phyloP scores from a whole-genome alignment of 2,113 vertebrate genomes.

The Ceyx cyanopectus region DNA sequence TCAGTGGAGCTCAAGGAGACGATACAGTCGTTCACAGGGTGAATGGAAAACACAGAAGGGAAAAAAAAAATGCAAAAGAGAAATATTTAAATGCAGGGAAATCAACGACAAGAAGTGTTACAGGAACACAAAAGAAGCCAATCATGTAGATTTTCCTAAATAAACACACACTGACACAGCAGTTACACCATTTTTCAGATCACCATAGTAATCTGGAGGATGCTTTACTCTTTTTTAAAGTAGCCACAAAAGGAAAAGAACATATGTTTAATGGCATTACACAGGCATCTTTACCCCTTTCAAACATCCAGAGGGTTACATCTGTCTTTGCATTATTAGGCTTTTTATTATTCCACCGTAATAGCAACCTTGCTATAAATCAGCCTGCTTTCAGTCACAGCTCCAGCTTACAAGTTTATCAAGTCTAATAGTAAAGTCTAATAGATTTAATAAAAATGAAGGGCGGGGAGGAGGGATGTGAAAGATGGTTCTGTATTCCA shows the following conservation, averaged over 20 bases:
- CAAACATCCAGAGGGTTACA: neutral
- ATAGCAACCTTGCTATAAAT: neutral
- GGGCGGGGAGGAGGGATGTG: neutral
- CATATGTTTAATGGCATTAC: neutral
- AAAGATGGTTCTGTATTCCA: neutral
- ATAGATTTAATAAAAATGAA: neutral
- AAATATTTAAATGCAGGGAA: neutral
- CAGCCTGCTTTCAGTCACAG: neutral
- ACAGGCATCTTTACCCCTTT: neutral
- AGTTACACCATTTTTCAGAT: neutral
- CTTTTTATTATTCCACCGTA: slow-evolving; percentile 2
- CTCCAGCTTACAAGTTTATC: neutral
- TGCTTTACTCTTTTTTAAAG: neutral
- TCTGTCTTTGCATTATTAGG: neutral
- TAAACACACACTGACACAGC: neutral
- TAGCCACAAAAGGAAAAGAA: neutral
- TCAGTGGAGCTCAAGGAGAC: neutral
- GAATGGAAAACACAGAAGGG: neutral
- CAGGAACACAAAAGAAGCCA: neutral
- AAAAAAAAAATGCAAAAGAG: fast-evolving
- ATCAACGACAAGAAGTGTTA: neutral
- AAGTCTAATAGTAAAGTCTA: neutral
- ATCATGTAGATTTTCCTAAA: neutral
- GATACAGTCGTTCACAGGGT: neutral
- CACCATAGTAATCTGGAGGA: neutral